Percentiles rank a stretch among this genome's conserved stretches.
These are phyloP conservation scores for Koerneria pararmatus DNA, from an alignment of 2,888 invertebrate genomes.

Conservation along the genomic window DNA sequence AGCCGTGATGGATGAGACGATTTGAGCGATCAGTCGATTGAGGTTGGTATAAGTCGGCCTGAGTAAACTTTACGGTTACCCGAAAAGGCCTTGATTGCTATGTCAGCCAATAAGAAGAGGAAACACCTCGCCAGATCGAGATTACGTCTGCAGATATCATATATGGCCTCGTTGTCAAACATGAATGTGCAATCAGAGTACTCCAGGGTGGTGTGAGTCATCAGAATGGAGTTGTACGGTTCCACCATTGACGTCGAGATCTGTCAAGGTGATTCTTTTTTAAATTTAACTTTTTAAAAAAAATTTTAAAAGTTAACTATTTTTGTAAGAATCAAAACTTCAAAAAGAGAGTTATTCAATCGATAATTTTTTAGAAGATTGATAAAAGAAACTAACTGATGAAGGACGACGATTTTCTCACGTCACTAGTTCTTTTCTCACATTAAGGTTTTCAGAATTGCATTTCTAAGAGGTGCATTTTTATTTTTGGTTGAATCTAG, in stretches of 20 bases:
- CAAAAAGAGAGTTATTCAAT: too few relatives aligned
- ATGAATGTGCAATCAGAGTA: constrained; percentile 94
- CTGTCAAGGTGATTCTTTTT: constrained; percentile 59
- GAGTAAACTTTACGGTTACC: too few relatives aligned
- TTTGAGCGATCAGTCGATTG: constrained; percentile 85
- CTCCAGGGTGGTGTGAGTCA: constrained; percentile 86
- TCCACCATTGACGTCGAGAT: constrained; percentile 77
- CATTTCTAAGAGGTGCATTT: too few relatives aligned
- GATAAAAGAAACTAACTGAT: too few relatives aligned
- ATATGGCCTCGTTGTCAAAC: constrained; percentile 88
- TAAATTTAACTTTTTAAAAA: background rate
- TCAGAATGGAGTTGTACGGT: constrained; percentile 90
- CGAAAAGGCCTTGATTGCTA: too few relatives aligned
- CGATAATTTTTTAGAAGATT: too few relatives aligned
- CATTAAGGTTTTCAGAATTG: too few relatives aligned
- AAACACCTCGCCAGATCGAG: constrained; percentile 64
- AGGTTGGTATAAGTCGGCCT: constrained; percentile 81
- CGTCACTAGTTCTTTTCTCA: too few relatives aligned
- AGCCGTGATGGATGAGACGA: constrained; percentile 76
- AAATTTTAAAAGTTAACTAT: too few relatives aligned
- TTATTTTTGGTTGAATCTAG: too few relatives aligned
- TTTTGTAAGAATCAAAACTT: too few relatives aligned
- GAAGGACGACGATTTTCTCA: too few relatives aligned
- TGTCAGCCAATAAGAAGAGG: background rate
- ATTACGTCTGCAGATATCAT: constrained; percentile 82